Base-by-base conservation (phyloP, 2,113 vertebrate genomes). In the Oncorhynchus masou region DNA sequence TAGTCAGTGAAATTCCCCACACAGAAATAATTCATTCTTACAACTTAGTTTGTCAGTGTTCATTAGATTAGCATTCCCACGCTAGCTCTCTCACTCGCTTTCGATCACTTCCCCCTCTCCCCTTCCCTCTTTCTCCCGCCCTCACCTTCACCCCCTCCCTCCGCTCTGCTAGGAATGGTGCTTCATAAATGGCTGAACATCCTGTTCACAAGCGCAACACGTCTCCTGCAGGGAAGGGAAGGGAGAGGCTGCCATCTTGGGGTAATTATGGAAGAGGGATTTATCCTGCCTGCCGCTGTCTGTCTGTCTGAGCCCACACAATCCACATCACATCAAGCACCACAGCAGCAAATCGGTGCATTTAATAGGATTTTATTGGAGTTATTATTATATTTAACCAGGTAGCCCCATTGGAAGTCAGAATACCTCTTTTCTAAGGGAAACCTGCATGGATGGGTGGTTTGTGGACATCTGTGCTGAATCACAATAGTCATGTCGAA, bases 221-320 rank as follows among this genome's bases (percentile, higher is more conserved):
- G 75, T 78, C 68, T 75, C 77, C 9, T 70, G 78, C 68, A 86
- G 76, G 39, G 49, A 51, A 16, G 49, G 49, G 49, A 51, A 51
- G 49, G 79, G 75, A 75, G 72, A 70, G 69, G 77, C 79, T 81
- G 81, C 81, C 82, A 87, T 85, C 79, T 80, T 76, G 81, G 79
- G 68, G 72, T 75, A 75, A 73, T 77, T 68, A 51, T 22, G 34
- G 16, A 57, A 11, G 22, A 31, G 15, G 73, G 68, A 54, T 68
- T 77, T 60, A 5, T 9, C 6, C 12, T 12, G 15, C 27, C 66
- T 34, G 25, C 34, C 24, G 13, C 16, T 39, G 39, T 39, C 8
- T 39, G 34, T 39, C 34, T 39, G 39, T 9, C 39, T 39, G 39
- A 20, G 8, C 22, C 5, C n/a, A 9, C 57, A 2, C 0, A 39